Percentiles rank a stretch among this genome's conserved stretches.
phyloP scores from a whole-genome alignment of 2,888 invertebrate species.

The Eristalinus aeneus region DNA sequence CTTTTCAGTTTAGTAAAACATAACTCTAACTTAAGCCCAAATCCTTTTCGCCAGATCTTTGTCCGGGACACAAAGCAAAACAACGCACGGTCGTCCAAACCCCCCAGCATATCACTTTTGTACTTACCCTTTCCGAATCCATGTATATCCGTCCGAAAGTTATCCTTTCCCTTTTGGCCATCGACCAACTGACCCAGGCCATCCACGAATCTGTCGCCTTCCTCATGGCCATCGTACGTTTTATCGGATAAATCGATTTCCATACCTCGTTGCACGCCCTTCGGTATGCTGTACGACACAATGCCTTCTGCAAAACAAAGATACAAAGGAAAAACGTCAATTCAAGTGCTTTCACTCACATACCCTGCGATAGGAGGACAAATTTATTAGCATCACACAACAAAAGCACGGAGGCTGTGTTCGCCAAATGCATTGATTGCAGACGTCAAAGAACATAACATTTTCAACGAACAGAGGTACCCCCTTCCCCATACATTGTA shows the following conservation, averaged over 20 bases:
- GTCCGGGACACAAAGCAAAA: constrained; percentile 9
- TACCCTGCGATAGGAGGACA: not conserved
- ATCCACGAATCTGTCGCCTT: constrained; percentile 84
- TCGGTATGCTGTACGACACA: constrained; percentile 89
- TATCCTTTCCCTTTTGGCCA: constrained; percentile 88
- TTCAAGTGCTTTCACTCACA: constrained; percentile 49
- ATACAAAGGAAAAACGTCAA: constrained; percentile 38
- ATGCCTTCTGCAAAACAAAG: constrained; percentile 85
- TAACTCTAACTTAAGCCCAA: constrained; percentile 50
- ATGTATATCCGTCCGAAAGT: constrained; percentile 86
- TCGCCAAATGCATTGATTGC: constrained; percentile 49
- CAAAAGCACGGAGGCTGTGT: not conserved
- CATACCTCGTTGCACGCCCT: constrained; percentile 86
- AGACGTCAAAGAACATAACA: constrained; percentile 50
- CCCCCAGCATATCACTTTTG: constrained; percentile 7
- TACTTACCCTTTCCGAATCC: constrained; percentile 85
- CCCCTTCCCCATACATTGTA: not conserved
- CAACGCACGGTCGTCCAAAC: constrained; percentile 57
- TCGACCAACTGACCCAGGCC: constrained; percentile 91
- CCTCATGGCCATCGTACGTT: constrained; percentile 88
- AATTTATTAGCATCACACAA: not conserved
- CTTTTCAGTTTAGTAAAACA: constrained; percentile 46
- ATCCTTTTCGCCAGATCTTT: not conserved
- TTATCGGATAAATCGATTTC: constrained; percentile 90
- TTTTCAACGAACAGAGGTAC: not conserved